These are phyloP conservation scores for Malurus splendens DNA, from an alignment of 2,797 vertebrate genomes.

Conservation along the genomic window DNA sequence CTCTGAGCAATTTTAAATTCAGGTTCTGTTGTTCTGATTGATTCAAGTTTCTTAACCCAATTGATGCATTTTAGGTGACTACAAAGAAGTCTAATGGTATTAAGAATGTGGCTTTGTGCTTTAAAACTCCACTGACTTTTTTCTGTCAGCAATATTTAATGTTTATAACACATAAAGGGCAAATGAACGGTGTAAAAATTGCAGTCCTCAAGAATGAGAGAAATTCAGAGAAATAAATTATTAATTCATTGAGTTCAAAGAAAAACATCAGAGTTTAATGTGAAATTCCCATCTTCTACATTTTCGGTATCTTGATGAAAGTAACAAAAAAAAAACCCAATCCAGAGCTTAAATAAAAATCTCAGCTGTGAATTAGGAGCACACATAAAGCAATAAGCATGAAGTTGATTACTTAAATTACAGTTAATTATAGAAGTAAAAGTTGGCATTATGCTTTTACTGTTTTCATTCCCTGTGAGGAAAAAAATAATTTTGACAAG, in stretches of 20 bases:
- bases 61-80: not conserved
- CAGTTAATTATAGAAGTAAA: not conserved
- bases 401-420: not conserved
- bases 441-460: not conserved
- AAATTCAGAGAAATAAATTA: not conserved
- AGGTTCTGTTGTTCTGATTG: not conserved
- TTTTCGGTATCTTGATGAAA: not conserved
- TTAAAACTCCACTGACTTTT: not conserved
- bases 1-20: not conserved
- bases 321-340: not conserved
- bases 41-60: not conserved
- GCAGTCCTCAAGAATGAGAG: not conserved
- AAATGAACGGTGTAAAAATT: not conserved
- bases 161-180: not conserved
- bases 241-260: not conserved
- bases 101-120: not conserved
- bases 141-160: not conserved
- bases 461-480: not conserved
- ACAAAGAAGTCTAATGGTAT: not conserved
- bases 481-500: not conserved
- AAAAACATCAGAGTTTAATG: not conserved
- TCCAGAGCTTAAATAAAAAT: not conserved
- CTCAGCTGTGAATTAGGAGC: not conserved
- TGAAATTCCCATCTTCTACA: not conserved
- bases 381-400: not conserved